Evolutionary conservation across 2,888 invertebrate species (phyloP).

Genomic region (Tetropium fuscum): DNA sequence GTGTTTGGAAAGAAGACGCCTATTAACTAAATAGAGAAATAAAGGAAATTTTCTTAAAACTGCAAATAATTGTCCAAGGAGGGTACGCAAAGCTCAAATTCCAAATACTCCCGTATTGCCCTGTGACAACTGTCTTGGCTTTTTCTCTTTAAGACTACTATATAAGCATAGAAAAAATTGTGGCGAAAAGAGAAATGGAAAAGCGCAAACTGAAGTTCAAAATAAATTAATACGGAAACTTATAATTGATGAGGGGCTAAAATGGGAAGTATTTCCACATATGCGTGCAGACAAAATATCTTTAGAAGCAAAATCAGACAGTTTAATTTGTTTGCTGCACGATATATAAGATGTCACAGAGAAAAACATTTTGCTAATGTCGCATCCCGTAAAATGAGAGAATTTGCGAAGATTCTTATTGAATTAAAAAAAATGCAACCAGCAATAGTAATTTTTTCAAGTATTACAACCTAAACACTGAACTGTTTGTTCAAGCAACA

Average conservation of each 20-base stretch:
- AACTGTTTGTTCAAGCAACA: constrained; percentile 24
- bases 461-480: constrained; percentile 28
- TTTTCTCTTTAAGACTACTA: constrained; percentile 39
- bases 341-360: constrained; percentile 30
- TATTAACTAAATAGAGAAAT: constrained; percentile 27
- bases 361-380: constrained; percentile 32
- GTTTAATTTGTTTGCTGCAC: constrained; percentile 27
- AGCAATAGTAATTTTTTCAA: constrained; percentile 23
- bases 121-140: constrained; percentile 42
- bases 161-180: constrained; percentile 42
- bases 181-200: constrained; percentile 9
- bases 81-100: constrained; percentile 2
- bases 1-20: constrained; percentile 9
- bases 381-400: constrained; percentile 39
- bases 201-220: constrained; percentile 10
- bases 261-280: constrained; percentile 28
- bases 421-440: constrained; percentile 28
- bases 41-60: constrained; percentile 38
- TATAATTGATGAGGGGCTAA: constrained; percentile 9
- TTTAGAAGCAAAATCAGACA: constrained; percentile 31
- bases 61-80: constrained; percentile 9
- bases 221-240: constrained; percentile 20
- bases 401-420: constrained; percentile 31
- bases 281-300: constrained; percentile 27
- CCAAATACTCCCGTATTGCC: constrained; percentile 29